Percentiles rank a stretch among this genome's conserved stretches.
Conservation (phyloP, 2,113 vertebrate species). For the Pachypanchax playfairii region DNA sequence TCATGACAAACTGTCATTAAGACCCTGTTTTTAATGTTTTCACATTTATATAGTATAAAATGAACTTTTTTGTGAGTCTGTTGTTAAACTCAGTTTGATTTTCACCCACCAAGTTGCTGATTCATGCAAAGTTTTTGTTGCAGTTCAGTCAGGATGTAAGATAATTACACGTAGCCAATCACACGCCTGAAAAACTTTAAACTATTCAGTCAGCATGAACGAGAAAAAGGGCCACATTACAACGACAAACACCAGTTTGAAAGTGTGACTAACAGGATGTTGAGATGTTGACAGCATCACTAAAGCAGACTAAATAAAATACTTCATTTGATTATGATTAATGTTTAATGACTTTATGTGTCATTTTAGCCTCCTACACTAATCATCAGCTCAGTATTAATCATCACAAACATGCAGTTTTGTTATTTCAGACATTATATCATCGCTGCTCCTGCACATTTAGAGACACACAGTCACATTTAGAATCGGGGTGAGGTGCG, state of each 20-base stretch:
- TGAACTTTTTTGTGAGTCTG: no score
- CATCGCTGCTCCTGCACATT: not conserved
- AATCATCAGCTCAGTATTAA: conserved; percentile 21
- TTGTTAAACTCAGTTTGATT: no score
- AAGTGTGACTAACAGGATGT: not conserved
- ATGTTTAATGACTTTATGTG: conserved; percentile 4
- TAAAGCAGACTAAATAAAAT: conserved; percentile 5
- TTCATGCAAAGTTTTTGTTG: no score
- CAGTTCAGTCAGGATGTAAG: no score
- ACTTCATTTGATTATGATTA: not conserved
- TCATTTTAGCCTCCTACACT: not conserved
- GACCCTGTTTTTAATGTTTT: no score
- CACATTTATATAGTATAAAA: no score
- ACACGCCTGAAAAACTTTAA: no score
- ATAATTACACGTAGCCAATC: no score
- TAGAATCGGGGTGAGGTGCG: conserved; percentile 13
- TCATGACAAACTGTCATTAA: no score
- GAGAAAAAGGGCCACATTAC: not conserved
- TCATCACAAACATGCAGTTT: not conserved
- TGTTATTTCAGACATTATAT: conserved; percentile 30
- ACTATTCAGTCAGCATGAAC: not conserved
- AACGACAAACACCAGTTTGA: not conserved
- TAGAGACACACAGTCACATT: conserved; percentile 8
- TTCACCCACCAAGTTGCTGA: no score
- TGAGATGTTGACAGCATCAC: conserved; percentile 2